Evolutionary conservation across 2,113 vertebrate genomes (phyloP), one percentile per base, ranked within the genome.

Genomic region (Ochotona curzoniae): DNA sequence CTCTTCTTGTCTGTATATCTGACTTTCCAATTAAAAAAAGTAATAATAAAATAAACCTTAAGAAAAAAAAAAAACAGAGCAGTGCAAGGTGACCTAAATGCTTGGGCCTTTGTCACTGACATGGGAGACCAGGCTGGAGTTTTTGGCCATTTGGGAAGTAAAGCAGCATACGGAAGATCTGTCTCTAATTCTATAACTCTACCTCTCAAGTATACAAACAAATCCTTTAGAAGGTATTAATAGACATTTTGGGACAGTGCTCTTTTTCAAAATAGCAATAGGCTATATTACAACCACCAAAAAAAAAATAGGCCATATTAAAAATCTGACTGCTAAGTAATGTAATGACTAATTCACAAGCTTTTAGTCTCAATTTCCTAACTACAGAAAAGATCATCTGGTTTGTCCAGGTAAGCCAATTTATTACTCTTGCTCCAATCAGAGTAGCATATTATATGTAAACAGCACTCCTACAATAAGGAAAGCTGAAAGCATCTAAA

Each of bases 401-500:
- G 86, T 23, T 75, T 32, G 11, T 66, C n/a, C 63, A 87, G 14
- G 10, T 20, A 51, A 6, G 64, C 74, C 78, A 89, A 90, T n/a
- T 67, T 38, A 91, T 21, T 66, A 67, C 0, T 26, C 51, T 30
- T 86, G n/a, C 20, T 76, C 35, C 47, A 94, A 49, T 57, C 67
- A 85, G 57, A 57, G 47, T 12, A 32, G 49, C 10, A 79, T 93
- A 11, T 70, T 14, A 32, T 30, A 89, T 26, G 84, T n/a, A 94
- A 79, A 30, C 54, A 30, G 7, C 30, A 75, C 23, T 86, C 38
- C 60, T 85, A 63, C 4, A 83, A 47, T 63, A 91, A 91, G 44
- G 61, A 87, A 87, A 93, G 51, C 38, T 83, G 15, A 92, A 93
- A 84, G 47, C 32, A 82, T n/a, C 47, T 83, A 83, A 86, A n/a